Evolutionary conservation across 2,797 vertebrate species (phyloP).

Genomic region (Tangara arthus): DNA sequence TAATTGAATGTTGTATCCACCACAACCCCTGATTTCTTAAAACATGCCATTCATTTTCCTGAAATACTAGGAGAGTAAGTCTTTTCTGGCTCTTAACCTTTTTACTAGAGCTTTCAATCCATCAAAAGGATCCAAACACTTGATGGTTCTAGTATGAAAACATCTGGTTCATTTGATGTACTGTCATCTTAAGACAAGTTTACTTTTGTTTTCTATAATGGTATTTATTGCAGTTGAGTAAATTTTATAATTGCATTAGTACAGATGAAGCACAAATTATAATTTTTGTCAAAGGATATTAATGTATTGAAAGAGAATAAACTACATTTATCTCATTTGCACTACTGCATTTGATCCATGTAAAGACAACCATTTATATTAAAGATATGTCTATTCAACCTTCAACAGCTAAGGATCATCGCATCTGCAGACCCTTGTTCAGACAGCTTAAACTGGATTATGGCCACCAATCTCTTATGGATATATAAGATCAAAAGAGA

Average conservation of each 20-base stretch:
- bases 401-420: not conserved
- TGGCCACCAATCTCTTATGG: not conserved
- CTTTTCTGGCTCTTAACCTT: not conserved
- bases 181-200: not conserved
- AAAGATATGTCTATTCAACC: not conserved
- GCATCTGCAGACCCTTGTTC: not conserved
- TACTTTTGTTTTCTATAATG: not conserved
- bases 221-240: not conserved
- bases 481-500: not conserved
- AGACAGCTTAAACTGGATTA: not conserved
- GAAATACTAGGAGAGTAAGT: not conserved
- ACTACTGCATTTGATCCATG: not conserved
- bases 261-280: not conserved
- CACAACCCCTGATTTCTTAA: not conserved
- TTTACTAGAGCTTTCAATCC: not conserved
- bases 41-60: not conserved
- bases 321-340: not conserved
- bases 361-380: not conserved
- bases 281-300: not conserved
- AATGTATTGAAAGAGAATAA: not conserved
- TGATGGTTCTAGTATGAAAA: not conserved
- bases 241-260: not conserved
- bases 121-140: not conserved
- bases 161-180: not conserved
- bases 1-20: constrained; percentile 55